Base-by-base conservation (phyloP, 1,140 invertebrate species). In the Globodera rostochiensis region DNA sequence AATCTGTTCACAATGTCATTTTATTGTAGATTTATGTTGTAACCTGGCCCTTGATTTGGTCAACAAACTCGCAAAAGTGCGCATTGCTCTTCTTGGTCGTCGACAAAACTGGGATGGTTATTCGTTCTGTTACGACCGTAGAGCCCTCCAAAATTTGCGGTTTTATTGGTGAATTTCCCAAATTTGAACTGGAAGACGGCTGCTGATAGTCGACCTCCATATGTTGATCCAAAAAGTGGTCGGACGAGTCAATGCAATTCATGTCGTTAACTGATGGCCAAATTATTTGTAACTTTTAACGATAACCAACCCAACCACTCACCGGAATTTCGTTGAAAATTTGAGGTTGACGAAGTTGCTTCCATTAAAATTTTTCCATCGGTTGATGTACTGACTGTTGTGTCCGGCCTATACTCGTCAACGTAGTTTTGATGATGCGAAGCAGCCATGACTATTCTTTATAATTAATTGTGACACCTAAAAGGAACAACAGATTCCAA, bases 21-120 rank as follows among this genome's bases (percentile, higher is more conserved):
- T 36, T 36, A 36, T 79, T 36, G n/a, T 19, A 6, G 4, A 49
- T 19, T 19, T 49, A 15, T 11, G 50, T 50, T 60, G 7, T 36
- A 80, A 82, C 81, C 81, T 82, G 81, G 49, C 81, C 81, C 21
- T 82, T 82, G 13, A 11, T 19, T 49, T 15, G 50, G 70, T 82
- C 81, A 25, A 47, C 47, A 74, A 73, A 82, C n/a, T 47, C 81
- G 64, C 81, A 82, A 57, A 82, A 82, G 57, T 82, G 70, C 8
- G 80, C 45, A 21, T 76, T 76, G 77, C 15, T 77, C 6, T 25
- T 47, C 49, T 50, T 47, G 57, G 46, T 11, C 13, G n/a, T 60
- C 50, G 21, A 15, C 21, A 57, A 60, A 47, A 57, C 57, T 64
- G 57, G 1, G 57, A 15, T 64, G 57, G 19, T 53, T 9, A 53